Evolutionary conservation across 2,113 vertebrate species (phyloP).

Genomic region (Phasianus colchicus): DNA sequence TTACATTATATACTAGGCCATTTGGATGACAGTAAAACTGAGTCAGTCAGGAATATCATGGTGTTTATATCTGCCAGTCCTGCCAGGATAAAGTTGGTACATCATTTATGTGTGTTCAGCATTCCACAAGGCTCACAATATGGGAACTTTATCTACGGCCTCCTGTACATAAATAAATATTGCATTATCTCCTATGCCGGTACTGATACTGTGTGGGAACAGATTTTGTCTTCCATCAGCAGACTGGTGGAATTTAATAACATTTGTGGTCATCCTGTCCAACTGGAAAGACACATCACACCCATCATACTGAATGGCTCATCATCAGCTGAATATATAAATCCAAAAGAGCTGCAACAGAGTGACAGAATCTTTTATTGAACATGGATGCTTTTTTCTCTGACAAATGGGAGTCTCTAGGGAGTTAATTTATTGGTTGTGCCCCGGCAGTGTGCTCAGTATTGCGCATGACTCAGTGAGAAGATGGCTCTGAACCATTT

Average conservation of each 20-base stretch:
- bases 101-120: constrained; percentile 58
- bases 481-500: background rate
- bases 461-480: background rate
- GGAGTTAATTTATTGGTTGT: constrained; percentile 30
- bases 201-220: constrained; percentile 49
- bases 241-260: constrained; percentile 68
- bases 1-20: constrained; percentile 55
- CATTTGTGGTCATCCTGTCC: constrained; percentile 63
- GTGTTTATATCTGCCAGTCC: constrained; percentile 55
- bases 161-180: constrained; percentile 70
- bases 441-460: background rate
- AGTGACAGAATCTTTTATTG: constrained; percentile 42
- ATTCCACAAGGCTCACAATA: constrained; percentile 64
- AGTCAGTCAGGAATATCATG: constrained; percentile 49
- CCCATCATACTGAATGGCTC: constrained; percentile 40
- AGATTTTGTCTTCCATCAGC: constrained; percentile 68
- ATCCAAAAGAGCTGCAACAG: constrained; percentile 34
- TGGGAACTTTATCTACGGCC: constrained; percentile 54
- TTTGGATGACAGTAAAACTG: constrained; percentile 66
- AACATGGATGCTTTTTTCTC: constrained; percentile 35
- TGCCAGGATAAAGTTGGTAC: constrained; percentile 66
- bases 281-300: constrained; percentile 66
- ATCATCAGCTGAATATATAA: constrained; percentile 60
- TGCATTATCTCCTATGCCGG: constrained; percentile 50
- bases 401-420: constrained; percentile 26